Evolutionary conservation across 92 coral and sea anemone species (phyloP).

Genomic region (Virgularia gustaviana): DNA sequence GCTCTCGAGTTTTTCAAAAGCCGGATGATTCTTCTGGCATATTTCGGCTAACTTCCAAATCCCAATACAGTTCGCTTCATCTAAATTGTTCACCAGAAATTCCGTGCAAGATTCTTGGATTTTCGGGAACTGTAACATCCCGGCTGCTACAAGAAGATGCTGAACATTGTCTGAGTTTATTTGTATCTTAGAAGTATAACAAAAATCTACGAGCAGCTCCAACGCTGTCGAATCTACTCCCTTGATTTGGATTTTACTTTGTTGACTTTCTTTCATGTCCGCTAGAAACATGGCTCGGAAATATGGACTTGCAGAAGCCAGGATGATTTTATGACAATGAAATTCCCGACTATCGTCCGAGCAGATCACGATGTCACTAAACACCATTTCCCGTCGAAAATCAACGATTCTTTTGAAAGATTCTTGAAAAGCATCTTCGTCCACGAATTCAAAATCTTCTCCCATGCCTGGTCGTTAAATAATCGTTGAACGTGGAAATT

Average conservation of each 20-base stretch:
- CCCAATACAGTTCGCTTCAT: slow-evolving; percentile 71
- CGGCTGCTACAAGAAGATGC: slow-evolving; percentile 69
- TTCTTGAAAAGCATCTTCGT: slow-evolving; percentile 60
- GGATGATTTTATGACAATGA: slow-evolving; percentile 74
- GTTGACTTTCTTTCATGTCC: slow-evolving; percentile 92
- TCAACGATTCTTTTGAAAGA: slow-evolving; percentile 66
- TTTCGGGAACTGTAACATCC: slow-evolving; percentile 76
- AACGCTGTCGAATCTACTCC: slow-evolving; percentile 70
- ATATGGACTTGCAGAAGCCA: slow-evolving; percentile 87
- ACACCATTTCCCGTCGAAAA: slow-evolving; percentile 71
- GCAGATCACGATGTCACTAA: slow-evolving; percentile 75
- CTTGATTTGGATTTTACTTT: slow-evolving; percentile 61
- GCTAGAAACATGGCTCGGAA: slow-evolving; percentile 96
- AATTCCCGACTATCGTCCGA: slow-evolving; percentile 81
- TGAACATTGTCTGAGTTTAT: slow-evolving; percentile 69
- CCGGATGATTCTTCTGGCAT: slow-evolving; percentile 65
- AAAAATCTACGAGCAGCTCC: slow-evolving; percentile 66
- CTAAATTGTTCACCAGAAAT: slow-evolving; percentile 71
- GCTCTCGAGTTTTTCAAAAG: slow-evolving; percentile 63
- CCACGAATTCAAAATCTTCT: slow-evolving; percentile 60
- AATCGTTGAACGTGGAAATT: background rate
- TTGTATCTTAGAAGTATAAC: slow-evolving; percentile 63
- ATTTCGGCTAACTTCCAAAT: slow-evolving; percentile 86
- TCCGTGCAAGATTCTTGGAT: slow-evolving; percentile 92
- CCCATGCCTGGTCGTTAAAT: no score